Evolutionary conservation across 1,140 invertebrate genomes (phyloP), one percentile per base, ranked within the genome.

Genomic region (Ips typographus): DNA sequence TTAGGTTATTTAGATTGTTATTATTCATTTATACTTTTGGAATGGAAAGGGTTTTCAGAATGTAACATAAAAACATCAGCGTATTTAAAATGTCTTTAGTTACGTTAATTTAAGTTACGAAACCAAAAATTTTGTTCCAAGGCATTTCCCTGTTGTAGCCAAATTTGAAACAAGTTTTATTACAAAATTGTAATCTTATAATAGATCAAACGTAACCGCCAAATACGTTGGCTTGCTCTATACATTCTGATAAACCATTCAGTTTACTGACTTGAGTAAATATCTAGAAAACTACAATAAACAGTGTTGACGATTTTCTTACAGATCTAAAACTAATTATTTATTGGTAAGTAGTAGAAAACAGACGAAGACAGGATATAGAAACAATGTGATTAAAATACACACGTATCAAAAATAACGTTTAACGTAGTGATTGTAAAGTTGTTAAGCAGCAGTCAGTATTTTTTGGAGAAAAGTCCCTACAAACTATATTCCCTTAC

Each of bases 391-490:
- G 22, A 22, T 22, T 22, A 22, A 22, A 22, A 22, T 22, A 22
- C 22, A 22, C 22, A 22, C 6, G 44, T 49, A 49, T 49, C 44
- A 49, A 49, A 49, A 49, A 49, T 49, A 49, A 8, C 44, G 44
- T 49, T 49, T 49, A 49, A 49, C 44, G 22, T 22, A 49, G 22
- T 49, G 44, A 49, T 49, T 49, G 44, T 49, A 22, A 22, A 49
- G 22, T 8, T 22, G 44, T 49, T 49, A 49, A 49, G 44, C 44
- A 49, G 44, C 44, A 49, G 44, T 49, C 44, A 22, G 3, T 49
- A 49, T 6, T 8, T 49, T 22, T 8, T 49, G 22, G 7, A 8
- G 22, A 8, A 49, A 22, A 8, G 44, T 22, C 44, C 22, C 22
- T 8, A 22, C 44, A 49, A 49, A 8, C 44, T 49, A 49, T 8